Conservation (phyloP, 2,797 vertebrate species). For the Ctenochaetus hawaiiensis region DNA sequence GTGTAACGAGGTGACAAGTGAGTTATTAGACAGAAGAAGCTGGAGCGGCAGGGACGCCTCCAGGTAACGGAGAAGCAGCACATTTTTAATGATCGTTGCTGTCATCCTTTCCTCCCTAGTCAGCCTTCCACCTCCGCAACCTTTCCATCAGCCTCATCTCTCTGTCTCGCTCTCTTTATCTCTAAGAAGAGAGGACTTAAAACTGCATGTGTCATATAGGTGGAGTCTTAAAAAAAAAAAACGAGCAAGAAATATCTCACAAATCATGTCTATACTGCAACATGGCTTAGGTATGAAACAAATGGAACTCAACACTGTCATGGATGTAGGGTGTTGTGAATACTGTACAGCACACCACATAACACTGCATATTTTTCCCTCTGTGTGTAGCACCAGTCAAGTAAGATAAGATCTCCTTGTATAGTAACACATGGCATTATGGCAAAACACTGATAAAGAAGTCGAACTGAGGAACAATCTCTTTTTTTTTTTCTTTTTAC, state of each 20-base stretch:
- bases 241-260: conserved; percentile 58
- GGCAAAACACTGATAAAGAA: conserved; percentile 72
- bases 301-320: conserved; percentile 67
- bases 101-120: conserved; percentile 83
- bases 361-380: conserved; percentile 74
- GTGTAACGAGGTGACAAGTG: conserved; percentile 95
- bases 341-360: conserved; percentile 73
- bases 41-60: conserved; percentile 91
- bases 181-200: conserved; percentile 64
- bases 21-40: conserved; percentile 96
- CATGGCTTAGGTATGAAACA: conserved; percentile 66
- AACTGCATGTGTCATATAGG: conserved; percentile 64
- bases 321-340: conserved; percentile 71
- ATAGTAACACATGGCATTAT: conserved; percentile 72
- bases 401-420: conserved; percentile 71
- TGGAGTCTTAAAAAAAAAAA: conserved; percentile 55
- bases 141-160: conserved; percentile 79
- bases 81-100: conserved; percentile 87
- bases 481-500: conserved; percentile 69
- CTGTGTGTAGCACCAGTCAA: conserved; percentile 80
- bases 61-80: conserved; percentile 86
- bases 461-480: conserved; percentile 69
- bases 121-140: conserved; percentile 82
- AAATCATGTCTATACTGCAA: conserved; percentile 68
- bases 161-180: conserved; percentile 69